Evolutionary conservation across 2,113 vertebrate species (phyloP), one percentile per base, ranked within the genome.

Genomic region (Ammodramus savannarum): DNA sequence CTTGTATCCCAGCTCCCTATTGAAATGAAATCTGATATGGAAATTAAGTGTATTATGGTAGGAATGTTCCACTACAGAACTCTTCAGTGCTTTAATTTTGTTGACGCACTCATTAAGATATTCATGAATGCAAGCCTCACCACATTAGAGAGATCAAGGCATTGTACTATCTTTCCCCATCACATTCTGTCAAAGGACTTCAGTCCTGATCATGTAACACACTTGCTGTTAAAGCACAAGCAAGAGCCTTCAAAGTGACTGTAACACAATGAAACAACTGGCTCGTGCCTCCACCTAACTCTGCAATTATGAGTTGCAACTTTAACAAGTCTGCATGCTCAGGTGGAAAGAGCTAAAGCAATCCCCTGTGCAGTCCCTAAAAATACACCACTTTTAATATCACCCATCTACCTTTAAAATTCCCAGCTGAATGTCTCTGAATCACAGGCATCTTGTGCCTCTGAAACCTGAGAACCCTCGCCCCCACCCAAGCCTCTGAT

Each of bases 401-500:
- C 62, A 67, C 18, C 85, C 44, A 71, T 85, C 75, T 91, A 96
- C 95, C 94, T 96, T 93, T 88, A 96, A 96, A 94, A 87, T 63
- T 15, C 78, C 55, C 25, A 77, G 81, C 81, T 82, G 85, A 95
- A 91, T 16, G 78, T 81, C 67, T 95, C 91, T 96, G 95, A 97
- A 96, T 96, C 93, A 96, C 85, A 82, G 52, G 85, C 93, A 93
- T 96, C 91, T 93, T 95, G 81, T 95, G 93, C 94, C 87, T 95
- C 32, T 59, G 81, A 93, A 96, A 97, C 93, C 93, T 90, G 91
- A 95, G 93, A 91, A 58, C 84, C 89, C 93, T 95, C 95, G 89
- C 93, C 94, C 92, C 94, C 96, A 96, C 67, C 95, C 94, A 46
- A 94, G 91, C 67, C 94, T 95, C 94, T 73, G 91, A 97, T 96